A percentile compares a stretch with the other conserved stretches of the same genome.
Evolutionary conservation across 1,140 invertebrate genomes (phyloP).

Genomic region (Sarcophaga peregrina): DNA sequence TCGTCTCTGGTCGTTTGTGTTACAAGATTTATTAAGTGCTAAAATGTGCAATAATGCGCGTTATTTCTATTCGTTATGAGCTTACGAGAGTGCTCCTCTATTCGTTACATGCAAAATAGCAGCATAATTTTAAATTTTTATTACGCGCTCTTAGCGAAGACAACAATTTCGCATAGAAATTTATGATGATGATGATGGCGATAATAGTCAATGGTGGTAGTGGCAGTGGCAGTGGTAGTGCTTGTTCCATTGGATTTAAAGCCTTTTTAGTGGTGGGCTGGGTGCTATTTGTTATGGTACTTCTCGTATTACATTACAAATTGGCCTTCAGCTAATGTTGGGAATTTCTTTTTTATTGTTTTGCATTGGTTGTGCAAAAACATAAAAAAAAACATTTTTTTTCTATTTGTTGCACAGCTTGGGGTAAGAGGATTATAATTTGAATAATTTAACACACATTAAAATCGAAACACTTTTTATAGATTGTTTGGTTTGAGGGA

Average conservation of each 20-base stretch:
- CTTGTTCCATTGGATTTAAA: no score
- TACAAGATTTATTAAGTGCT: slow-evolving; percentile 27
- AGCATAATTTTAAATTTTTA: slow-evolving; percentile 23
- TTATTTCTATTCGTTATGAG: not conserved
- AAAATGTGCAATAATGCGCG: slow-evolving; percentile 26
- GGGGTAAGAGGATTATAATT: not conserved
- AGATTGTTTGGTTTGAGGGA: no score
- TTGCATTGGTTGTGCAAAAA: no score
- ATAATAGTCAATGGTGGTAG: slow-evolving; percentile 7
- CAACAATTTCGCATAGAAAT: slow-evolving; percentile 22
- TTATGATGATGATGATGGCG: slow-evolving; percentile 1
- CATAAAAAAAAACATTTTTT: no score
- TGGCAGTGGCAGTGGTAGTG: no score
- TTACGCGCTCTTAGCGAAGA: slow-evolving; percentile 7
- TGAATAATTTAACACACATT: not conserved
- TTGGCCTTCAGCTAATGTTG: slow-evolving; percentile 23
- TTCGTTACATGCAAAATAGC: not conserved
- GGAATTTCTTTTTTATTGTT: not conserved
- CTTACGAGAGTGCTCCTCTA: not conserved
- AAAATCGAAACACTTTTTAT: no score
- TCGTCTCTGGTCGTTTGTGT: not conserved
- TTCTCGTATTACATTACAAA: slow-evolving; percentile 7
- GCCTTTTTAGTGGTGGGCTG: not conserved
- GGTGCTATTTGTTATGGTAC: no score
- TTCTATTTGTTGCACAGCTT: not conserved